Conservation (phyloP, 2,888 invertebrate species). For the Callyntrura guangdongensis region DNA sequence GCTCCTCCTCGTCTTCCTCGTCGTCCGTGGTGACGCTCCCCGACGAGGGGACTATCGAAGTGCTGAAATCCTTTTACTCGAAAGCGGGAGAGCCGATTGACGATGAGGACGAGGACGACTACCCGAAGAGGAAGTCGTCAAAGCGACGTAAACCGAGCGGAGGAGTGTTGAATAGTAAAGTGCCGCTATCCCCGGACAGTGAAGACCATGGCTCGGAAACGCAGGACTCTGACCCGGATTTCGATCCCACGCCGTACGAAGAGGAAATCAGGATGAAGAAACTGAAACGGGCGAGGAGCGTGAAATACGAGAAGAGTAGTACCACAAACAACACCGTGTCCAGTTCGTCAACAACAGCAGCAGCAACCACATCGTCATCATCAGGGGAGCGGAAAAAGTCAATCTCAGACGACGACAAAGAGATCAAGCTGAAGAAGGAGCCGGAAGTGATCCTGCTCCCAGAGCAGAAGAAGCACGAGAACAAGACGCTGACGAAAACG, state of each 20-base stretch:
- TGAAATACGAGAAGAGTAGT: too few relatives aligned
- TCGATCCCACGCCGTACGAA: slow-evolving; percentile 61
- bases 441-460: slow-evolving; percentile 34
- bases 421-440: slow-evolving; percentile 23
- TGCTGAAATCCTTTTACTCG: slow-evolving; percentile 92
- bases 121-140: background rate
- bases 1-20: slow-evolving; percentile 28
- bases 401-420: background rate
- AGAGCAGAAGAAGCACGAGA: slow-evolving; percentile 53
- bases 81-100: slow-evolving; percentile 87
- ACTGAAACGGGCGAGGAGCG: too few relatives aligned
- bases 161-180: too few relatives aligned
- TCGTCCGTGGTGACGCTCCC: slow-evolving; percentile 87
- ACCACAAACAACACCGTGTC: too few relatives aligned
- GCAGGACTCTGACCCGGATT: slow-evolving; percentile 61
- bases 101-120: slow-evolving; percentile 62
- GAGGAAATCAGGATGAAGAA: slow-evolving; percentile 56
- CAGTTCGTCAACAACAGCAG: too few relatives aligned
- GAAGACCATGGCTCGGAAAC: too few relatives aligned
- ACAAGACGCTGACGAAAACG: slow-evolving; percentile 27
- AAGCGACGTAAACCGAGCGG: slow-evolving; percentile 3
- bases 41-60: slow-evolving; percentile 91
- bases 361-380: too few relatives aligned
- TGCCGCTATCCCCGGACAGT: too few relatives aligned
- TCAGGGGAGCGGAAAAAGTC: background rate